Conservation (phyloP, 2,888 invertebrate genomes). For the Strigamia maritima region DNA sequence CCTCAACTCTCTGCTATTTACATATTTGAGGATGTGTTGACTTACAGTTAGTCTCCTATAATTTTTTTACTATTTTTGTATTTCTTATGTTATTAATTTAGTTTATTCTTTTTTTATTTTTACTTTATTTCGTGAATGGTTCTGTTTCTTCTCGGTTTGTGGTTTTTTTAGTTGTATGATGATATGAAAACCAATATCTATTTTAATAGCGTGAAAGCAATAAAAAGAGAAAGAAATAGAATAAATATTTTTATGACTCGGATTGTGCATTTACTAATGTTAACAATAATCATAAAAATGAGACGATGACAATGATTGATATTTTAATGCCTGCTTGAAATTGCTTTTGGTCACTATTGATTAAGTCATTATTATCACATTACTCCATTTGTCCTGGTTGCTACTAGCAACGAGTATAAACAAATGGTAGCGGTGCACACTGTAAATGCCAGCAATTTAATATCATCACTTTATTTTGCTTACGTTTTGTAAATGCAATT, state of each 20-base stretch:
- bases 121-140: too few relatives aligned
- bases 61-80: too few relatives aligned
- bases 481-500: conserved; percentile 5
- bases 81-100: too few relatives aligned
- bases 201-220: not conserved
- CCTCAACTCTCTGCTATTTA: too few relatives aligned
- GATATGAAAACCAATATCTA: not conserved
- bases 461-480: conserved; percentile 8
- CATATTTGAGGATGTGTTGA: too few relatives aligned
- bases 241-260: not conserved
- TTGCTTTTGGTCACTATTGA: not conserved
- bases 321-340: not conserved
- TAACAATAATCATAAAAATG: not conserved
- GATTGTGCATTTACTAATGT: not conserved
- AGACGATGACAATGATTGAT: not conserved
- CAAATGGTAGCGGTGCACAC: conserved; percentile 3
- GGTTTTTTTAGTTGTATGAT: too few relatives aligned
- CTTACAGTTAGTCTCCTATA: too few relatives aligned
- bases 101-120: too few relatives aligned
- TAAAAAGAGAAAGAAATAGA: not conserved
- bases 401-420: not conserved
- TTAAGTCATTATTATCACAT: not conserved
- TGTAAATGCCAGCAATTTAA: not conserved
- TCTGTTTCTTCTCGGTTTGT: too few relatives aligned
- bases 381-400: not conserved